phyloP scores from a whole-genome alignment of 2,797 vertebrate genomes.

The Microctenopoma stevenorrisi region DNA sequence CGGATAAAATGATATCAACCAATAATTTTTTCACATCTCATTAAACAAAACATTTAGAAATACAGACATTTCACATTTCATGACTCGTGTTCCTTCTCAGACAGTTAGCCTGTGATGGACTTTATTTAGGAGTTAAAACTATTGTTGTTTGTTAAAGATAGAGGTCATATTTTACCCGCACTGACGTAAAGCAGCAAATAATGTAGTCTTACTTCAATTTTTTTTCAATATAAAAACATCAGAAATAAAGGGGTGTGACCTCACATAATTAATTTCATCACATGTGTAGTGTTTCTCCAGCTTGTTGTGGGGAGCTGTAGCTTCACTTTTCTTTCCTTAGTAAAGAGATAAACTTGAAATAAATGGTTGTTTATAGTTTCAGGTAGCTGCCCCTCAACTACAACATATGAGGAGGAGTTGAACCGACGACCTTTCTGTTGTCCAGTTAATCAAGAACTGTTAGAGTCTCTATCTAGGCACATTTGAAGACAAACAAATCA shows the following conservation, averaged over 20 bases:
- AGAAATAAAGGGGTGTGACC: constrained; percentile 7
- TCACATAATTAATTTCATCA: constrained; percentile 16
- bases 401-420: constrained; percentile 14
- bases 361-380: constrained; percentile 2
- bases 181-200: neutral
- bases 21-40: constrained; percentile 16
- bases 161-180: neutral
- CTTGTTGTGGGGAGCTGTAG: neutral
- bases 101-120: neutral
- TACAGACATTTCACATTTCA: neutral
- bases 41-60: constrained; percentile 20
- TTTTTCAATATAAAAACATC: constrained; percentile 1
- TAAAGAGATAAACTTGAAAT: neutral
- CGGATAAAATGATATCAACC: constrained; percentile 12
- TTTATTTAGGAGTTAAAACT: neutral
- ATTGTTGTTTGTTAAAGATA: neutral
- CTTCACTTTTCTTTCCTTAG: constrained; percentile 12
- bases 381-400: constrained; percentile 5
- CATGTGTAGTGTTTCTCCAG: constrained; percentile 4
- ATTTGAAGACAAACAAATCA: constrained; percentile 23
- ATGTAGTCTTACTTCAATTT: neutral
- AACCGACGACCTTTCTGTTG: constrained; percentile 2
- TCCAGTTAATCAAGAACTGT: constrained; percentile 17
- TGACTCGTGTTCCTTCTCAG: neutral
- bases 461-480: constrained; percentile 21